Base-by-base conservation (phyloP, 2,797 vertebrate species). In the Helarctos malayanus region DNA sequence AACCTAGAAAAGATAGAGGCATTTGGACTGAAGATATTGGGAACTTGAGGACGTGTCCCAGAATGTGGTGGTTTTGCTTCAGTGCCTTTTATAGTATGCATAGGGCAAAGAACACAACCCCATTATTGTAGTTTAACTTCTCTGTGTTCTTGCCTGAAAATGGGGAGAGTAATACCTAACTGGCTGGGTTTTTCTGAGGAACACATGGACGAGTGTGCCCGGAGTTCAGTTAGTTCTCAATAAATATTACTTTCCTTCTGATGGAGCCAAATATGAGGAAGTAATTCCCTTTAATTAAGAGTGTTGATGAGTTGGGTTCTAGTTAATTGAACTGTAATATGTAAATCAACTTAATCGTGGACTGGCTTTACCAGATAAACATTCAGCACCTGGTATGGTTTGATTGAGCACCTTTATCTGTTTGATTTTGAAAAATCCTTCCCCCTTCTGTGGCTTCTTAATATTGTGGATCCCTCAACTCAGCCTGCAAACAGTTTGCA, bases 291-390 rank as follows among this genome's bases (percentile, higher is more conserved):
- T 97, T 97, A 97, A 97, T 97, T 97, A 95, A 97, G 80, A 97
- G 71, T 91, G 94, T 94, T 97, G 96, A 96, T 98, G 97, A 97
- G 93, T 83, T 97, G 81, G 76, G 97, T 97, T 98, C 97, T 98
- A 97, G 97, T 95, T 97, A 98, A 97, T 97, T 98, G 97, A 98
- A 96, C 95, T 98, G 98, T 84, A 95, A 81, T 98, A 98, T 98
- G 98, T 96, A 98, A 98, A 98, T 98, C 76, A 90, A 82, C 38
- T 90, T 95, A 97, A 97, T 97, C 5, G 1, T 41, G 68, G 84
- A 79, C 81, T 7, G 19, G 25, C 32, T 92, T 76, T 57, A 84
- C 63, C 84, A 83, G 87, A 97, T 95, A 97, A 98, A 98, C 97
- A 97, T 32, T 14, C 5, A 54, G 49, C 97, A 98, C 97, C 98